Base-by-base conservation (phyloP, 2,888 invertebrate species). In the Cyrtodaria siliqua region DNA sequence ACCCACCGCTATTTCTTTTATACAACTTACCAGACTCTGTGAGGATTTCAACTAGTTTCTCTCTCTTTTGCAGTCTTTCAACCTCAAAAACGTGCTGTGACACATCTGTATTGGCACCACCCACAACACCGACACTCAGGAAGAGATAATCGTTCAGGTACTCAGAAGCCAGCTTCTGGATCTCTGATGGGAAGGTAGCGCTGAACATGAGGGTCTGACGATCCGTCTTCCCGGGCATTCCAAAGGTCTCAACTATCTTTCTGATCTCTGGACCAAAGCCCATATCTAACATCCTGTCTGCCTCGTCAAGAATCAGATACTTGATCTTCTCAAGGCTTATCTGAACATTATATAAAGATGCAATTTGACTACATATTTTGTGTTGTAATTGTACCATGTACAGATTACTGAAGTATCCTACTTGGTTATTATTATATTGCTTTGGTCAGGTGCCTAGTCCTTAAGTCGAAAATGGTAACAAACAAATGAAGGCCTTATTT, bases 41-140 rank as follows among this genome's bases (percentile, higher is more conserved):
- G 14, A 97, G 93, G 14, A 97, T 93, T 75, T 96, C 95, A 72
- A 95, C 94, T 0, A 99, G 94, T 86, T 96, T 96, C 0, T 95
- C 94, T 74, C 96, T 95, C 88, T 98, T 98, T 53, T 96, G 95
- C 47, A 95, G 95, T 79, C 95, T 95, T 6, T 94, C 93, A 1
- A 94, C 93, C 73, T 92, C 86, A 62, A 91, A 82, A 47, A 94
- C 87, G n/a, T 94, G 94, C 92, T 99, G 99, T 66, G 96, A 95
- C 0, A 99, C 98, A 92, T 99, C 98, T 0, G 95, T 92, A 87
- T 97, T 98, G 8, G 99, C 99, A 1, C 97, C 97, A 0, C 99
- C 99, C 0, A 99, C 96, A 12, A 97, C 95, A 50, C 99, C 99
- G 20, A 99, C 96, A 0, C 97, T 95, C 8, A 98, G 94, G 90